These are phyloP conservation scores for Megaptera novaeangliae DNA, from an alignment of 2,113 vertebrate genomes.

Conservation along the genomic window DNA sequence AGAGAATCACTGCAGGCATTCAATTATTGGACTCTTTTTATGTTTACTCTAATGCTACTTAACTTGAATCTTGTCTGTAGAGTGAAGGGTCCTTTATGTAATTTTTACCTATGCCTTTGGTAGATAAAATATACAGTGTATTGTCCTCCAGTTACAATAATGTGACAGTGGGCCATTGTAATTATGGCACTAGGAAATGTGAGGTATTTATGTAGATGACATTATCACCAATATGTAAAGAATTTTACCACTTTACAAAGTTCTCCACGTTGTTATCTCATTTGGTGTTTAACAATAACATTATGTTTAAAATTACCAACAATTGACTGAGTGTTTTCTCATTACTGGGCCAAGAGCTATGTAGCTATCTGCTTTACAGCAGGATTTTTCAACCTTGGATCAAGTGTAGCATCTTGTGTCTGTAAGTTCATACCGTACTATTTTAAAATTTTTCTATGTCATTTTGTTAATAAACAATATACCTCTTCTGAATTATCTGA, in stretches of 20 bases:
- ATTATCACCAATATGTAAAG: neutral
- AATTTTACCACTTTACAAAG: neutral
- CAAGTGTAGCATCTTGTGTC: neutral
- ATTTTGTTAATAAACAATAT: neutral
- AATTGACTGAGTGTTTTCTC: neutral
- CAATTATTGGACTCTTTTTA: neutral
- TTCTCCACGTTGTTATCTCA: neutral
- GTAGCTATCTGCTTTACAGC: neutral
- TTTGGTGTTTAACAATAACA: neutral
- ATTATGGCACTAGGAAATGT: neutral
- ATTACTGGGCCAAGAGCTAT: neutral
- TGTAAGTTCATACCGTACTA: neutral
- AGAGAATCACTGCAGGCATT: neutral
- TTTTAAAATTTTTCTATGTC: neutral
- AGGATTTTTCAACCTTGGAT: neutral
- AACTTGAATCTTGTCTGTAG: conserved; percentile 5
- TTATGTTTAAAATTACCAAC: neutral
- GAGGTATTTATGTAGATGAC: neutral
- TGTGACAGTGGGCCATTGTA: neutral
- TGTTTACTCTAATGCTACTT: conserved; percentile 25
- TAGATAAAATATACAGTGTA: neutral
- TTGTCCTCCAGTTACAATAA: neutral
- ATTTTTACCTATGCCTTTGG: neutral
- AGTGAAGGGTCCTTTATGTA: neutral
- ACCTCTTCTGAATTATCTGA: neutral